phyloP scores from a whole-genome alignment of 64 coral and sea anemone species.

The Montipora efflorescens region DNA sequence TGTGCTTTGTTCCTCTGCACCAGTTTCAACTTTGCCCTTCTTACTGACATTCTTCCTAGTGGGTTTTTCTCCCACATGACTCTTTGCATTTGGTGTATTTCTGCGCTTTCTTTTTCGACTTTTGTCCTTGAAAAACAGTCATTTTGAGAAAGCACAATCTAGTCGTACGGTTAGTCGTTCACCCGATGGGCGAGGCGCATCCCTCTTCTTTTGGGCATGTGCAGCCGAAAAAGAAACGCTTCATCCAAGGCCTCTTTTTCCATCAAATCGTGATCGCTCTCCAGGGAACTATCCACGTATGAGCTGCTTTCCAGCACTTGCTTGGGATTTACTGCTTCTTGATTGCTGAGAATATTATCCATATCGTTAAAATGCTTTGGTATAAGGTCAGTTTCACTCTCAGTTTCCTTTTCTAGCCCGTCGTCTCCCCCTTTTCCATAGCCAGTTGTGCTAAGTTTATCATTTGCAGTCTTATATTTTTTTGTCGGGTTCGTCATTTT shows the following conservation, averaged over 20 bases:
- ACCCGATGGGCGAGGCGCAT: not conserved
- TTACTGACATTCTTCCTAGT: not conserved
- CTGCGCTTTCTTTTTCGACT: not conserved
- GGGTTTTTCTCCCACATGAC: not conserved
- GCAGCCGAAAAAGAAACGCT: not conserved
- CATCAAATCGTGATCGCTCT: not conserved
- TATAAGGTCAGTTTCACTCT: slow-evolving; percentile 2
- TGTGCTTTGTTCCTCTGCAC: slow-evolving; percentile 14
- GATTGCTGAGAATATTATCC: slow-evolving; percentile 44
- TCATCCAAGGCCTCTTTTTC: slow-evolving; percentile 14
- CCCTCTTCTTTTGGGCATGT: slow-evolving; percentile 7
- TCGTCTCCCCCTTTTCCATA: slow-evolving; percentile 54
- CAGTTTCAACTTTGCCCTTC: not conserved
- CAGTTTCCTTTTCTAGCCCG: slow-evolving; percentile 31
- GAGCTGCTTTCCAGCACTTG: slow-evolving; percentile 57
- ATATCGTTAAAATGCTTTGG: slow-evolving; percentile 44
- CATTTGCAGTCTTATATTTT: slow-evolving; percentile 59
- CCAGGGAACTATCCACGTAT: not conserved
- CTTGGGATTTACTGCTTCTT: slow-evolving; percentile 52
- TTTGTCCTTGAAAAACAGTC: slow-evolving; percentile 10
- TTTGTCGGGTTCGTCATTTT: too few relatives aligned
- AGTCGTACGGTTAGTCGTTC: not conserved
- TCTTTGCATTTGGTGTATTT: slow-evolving; percentile 1
- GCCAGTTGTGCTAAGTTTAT: slow-evolving; percentile 18
- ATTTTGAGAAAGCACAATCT: not conserved